phyloP scores from a whole-genome alignment of 2,888 invertebrate genomes.

The Gymnoscelis rufifasciata region DNA sequence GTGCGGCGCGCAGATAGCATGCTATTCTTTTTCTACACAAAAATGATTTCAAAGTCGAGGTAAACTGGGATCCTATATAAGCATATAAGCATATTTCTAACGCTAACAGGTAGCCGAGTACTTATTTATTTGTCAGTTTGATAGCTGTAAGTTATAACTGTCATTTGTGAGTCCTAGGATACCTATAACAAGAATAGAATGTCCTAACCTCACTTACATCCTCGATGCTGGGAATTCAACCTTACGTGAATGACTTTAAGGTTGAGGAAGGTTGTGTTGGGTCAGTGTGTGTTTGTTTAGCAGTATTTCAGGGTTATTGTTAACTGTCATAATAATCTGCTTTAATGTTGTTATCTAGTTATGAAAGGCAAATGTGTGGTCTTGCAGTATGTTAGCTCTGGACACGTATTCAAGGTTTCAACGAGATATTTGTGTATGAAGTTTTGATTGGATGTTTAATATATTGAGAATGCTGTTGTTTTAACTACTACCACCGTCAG shows the following conservation, averaged over 20 bases:
- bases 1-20: no score
- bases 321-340: slow-evolving; percentile 50
- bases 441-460: neutral
- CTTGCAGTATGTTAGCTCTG: slow-evolving; percentile 14
- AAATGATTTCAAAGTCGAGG: no score
- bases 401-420: neutral
- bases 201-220: neutral
- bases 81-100: no score
- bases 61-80: no score
- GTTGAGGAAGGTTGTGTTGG: slow-evolving; percentile 11
- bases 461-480: neutral
- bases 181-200: slow-evolving; percentile 25
- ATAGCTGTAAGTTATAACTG: slow-evolving; percentile 48
- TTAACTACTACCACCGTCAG: no score
- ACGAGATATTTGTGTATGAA: neutral
- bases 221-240: slow-evolving; percentile 1
- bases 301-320: slow-evolving; percentile 51
- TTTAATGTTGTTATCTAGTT: slow-evolving; percentile 38
- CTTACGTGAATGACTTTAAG: neutral
- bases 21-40: no score
- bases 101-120: slow-evolving; percentile 47
- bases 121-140: slow-evolving; percentile 57
- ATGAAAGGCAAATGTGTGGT: slow-evolving; percentile 39
- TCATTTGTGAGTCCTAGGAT: slow-evolving; percentile 48
- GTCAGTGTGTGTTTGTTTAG: slow-evolving; percentile 15